phyloP scores from a whole-genome alignment of 2,113 vertebrate genomes.

The Saguinus imperator region DNA sequence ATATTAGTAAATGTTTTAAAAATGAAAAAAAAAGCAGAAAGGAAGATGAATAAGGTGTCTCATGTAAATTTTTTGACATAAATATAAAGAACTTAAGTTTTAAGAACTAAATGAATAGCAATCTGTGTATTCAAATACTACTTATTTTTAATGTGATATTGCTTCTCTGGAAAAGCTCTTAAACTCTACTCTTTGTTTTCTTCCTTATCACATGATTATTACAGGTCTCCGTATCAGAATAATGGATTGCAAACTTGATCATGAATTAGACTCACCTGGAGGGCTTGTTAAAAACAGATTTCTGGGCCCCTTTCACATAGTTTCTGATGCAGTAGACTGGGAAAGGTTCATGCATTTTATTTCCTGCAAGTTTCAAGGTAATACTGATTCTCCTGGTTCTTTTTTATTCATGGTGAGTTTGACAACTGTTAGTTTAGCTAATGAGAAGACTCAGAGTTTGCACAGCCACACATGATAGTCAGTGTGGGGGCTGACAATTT shows the following conservation, averaged over 20 bases:
- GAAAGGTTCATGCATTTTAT: neutral
- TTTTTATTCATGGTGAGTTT: neutral
- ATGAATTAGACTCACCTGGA: neutral
- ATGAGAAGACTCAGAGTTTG: neutral
- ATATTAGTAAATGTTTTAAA: conserved; percentile 31
- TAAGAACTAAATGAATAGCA: neutral
- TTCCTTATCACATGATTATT: neutral
- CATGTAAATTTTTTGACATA: neutral
- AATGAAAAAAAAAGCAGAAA: neutral
- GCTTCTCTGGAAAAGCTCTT: neutral
- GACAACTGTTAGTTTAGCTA: neutral
- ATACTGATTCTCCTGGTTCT: neutral
- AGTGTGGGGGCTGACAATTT: neutral
- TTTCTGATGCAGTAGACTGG: neutral
- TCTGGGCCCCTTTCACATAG: neutral
- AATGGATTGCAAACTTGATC: neutral
- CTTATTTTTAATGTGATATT: neutral
- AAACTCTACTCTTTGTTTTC: neutral
- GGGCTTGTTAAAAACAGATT: neutral
- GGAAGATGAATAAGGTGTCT: neutral
- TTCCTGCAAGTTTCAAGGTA: neutral
- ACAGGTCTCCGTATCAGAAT: neutral
- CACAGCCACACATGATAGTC: neutral
- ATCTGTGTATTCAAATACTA: neutral
- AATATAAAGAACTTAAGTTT: neutral